A percentile compares a stretch with the other conserved stretches of the same genome.
Evolutionary conservation across 1,140 invertebrate genomes (phyloP).

Genomic region (Hypothenemus hampei): DNA sequence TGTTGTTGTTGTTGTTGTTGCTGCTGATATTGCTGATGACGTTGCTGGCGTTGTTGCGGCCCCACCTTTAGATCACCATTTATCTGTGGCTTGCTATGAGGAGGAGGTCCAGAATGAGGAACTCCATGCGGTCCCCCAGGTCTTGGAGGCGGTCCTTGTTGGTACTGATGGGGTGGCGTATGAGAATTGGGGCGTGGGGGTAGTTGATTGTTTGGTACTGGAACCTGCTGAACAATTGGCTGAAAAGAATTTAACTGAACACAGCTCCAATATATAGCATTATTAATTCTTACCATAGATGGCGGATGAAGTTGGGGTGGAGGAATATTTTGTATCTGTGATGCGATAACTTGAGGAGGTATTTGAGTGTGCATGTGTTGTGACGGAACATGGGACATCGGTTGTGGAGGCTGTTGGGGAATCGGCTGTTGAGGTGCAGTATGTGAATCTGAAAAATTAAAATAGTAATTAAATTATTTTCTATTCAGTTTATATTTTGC

Average conservation of each 20-base stretch:
- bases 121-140: slow-evolving; percentile 14
- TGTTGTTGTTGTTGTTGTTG: slow-evolving; percentile 7
- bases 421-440: slow-evolving; percentile 22
- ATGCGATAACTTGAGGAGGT: slow-evolving; percentile 6
- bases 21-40: slow-evolving; percentile 32
- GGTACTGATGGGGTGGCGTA: slow-evolving; percentile 39
- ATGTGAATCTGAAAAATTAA: slow-evolving; percentile 14
- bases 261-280: neutral
- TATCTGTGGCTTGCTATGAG: slow-evolving; percentile 32
- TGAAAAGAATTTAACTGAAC: neutral
- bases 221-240: slow-evolving; percentile 16
- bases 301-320: slow-evolving; percentile 8
- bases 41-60: slow-evolving; percentile 32
- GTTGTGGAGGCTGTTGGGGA: slow-evolving; percentile 21
- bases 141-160: slow-evolving; percentile 31
- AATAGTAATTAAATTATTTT: neutral
- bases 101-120: slow-evolving; percentile 20
- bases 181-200: slow-evolving; percentile 32
- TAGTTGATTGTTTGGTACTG: slow-evolving; percentile 1
- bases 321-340: slow-evolving; percentile 10
- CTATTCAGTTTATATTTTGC: neutral
- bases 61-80: slow-evolving; percentile 37
- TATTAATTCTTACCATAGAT: neutral
- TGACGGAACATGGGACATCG: slow-evolving; percentile 18
- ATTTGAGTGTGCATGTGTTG: slow-evolving; percentile 22